These are phyloP conservation scores for Drosophila silvestris DNA, from an alignment of 2,888 invertebrate genomes.

Conservation along the genomic window DNA sequence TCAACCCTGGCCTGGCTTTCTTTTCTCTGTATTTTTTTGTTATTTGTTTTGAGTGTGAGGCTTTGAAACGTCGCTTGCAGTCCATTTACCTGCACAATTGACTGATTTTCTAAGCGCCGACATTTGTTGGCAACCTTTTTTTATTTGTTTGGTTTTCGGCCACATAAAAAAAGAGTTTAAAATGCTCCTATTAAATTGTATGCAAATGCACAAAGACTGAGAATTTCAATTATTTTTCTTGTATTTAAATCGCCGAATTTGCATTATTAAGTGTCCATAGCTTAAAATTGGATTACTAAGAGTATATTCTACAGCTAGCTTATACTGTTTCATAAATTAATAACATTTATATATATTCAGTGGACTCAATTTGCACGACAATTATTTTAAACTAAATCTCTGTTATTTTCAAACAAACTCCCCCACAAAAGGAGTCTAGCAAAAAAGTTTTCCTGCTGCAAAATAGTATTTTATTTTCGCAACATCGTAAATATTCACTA, in stretches of 20 bases:
- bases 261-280: not conserved
- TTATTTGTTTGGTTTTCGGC: constrained; percentile 30
- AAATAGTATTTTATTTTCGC: constrained; percentile 30
- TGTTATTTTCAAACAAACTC: not conserved
- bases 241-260: constrained; percentile 14
- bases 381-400: constrained; percentile 24
- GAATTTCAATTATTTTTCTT: constrained; percentile 37
- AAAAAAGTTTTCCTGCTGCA: constrained; percentile 18
- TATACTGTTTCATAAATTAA: not conserved
- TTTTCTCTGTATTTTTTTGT: constrained; percentile 16
- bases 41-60: constrained; percentile 23
- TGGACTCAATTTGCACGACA: not conserved
- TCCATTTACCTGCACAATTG: constrained; percentile 85
- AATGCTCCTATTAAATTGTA: constrained; percentile 28
- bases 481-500: constrained; percentile 71
- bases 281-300: not conserved
- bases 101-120: constrained; percentile 82
- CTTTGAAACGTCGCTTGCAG: constrained; percentile 76
- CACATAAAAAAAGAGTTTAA: constrained; percentile 21
- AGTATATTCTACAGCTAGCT: not conserved
- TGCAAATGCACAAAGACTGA: constrained; percentile 12
- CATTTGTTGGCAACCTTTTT: constrained; percentile 39
- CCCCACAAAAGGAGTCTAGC: not conserved
- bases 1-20: constrained; percentile 44
- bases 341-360: not conserved